Evolutionary conservation across 2,888 invertebrate genomes (phyloP), one percentile per base, ranked within the genome.

Genomic region (Antheraea yamamai): DNA sequence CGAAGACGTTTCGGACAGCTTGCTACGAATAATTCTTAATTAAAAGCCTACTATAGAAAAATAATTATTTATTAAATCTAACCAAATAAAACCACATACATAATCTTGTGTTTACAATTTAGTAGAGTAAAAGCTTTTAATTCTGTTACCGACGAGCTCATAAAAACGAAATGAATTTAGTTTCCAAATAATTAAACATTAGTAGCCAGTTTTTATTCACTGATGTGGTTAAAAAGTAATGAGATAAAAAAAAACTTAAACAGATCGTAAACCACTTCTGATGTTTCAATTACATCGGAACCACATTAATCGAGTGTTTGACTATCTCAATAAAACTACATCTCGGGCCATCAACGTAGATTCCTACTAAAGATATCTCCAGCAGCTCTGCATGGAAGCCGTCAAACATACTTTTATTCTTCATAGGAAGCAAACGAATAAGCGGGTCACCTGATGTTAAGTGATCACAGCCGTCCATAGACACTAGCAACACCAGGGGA

Each of bases 171-270:
- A 66, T 16, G 4, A 66, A 66, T 66, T 66, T 30, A 61, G 23
- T 14, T 66, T 16, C 26, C 12, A 66, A 66, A 30, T 30, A 66
- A 66, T 30, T 1, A 30, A 16, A 30, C 14, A 66, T 66, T 66
- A 16, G 30, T 66, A 66, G 26, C 16, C 30, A 66, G 39, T 10
- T 8, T 39, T 70, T 10, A 61, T 61, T 23, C 7, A 61, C n/a
- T 70, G 70, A 70, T 70, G 70, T 70, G 70, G 70, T 70, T 30
- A 70, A 0, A 23, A 70, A 70, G n/a, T 70, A 70, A 39, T 70
- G n/a, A 70, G 20, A 70, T n/a, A 39, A 68, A 35, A 61, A 23
- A 4, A 23, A 61, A 23, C 12, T n/a, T 23, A 61, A 23, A 68
- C 39, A 35, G 39, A n/a, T 39, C 39, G 70, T 70, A 70, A 70